Evolutionary conservation across 2,113 vertebrate genomes (phyloP).

Genomic region (Myotis lucifugus): DNA sequence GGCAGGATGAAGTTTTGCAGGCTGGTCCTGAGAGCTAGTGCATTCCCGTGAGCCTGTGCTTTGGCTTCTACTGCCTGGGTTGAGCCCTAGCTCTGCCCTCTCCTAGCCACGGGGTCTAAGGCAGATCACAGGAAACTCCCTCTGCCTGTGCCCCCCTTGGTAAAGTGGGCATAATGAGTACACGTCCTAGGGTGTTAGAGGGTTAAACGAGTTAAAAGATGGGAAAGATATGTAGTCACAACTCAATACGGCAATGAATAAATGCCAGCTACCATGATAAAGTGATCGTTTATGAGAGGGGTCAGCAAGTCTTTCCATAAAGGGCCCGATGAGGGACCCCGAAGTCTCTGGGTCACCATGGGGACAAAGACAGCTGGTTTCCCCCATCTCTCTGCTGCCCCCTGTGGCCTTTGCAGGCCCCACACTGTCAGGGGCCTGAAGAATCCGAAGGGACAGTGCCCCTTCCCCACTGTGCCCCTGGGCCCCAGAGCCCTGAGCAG

Average conservation of each 20-base stretch:
- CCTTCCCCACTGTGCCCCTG: too few relatives aligned
- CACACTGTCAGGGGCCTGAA: neutral
- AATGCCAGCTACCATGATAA: neutral
- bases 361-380: neutral
- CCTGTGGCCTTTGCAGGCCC: neutral
- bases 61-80: neutral
- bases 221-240: neutral
- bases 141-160: neutral
- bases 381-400: neutral
- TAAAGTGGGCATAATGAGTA: neutral
- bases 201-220: neutral
- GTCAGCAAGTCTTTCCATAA: neutral
- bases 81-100: neutral
- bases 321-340: neutral
- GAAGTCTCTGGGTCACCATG: neutral
- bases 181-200: neutral
- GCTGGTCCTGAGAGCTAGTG: fast-evolving
- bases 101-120: fast-evolving
- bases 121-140: too few relatives aligned
- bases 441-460: neutral
- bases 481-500: neutral
- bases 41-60: fast-evolving
- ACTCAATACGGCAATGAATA: fast-evolving
- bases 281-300: neutral
- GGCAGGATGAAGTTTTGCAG: neutral